These are phyloP conservation scores for Microctenopoma stevenorrisi DNA, from an alignment of 2,797 vertebrate species.

Conservation along the genomic window DNA sequence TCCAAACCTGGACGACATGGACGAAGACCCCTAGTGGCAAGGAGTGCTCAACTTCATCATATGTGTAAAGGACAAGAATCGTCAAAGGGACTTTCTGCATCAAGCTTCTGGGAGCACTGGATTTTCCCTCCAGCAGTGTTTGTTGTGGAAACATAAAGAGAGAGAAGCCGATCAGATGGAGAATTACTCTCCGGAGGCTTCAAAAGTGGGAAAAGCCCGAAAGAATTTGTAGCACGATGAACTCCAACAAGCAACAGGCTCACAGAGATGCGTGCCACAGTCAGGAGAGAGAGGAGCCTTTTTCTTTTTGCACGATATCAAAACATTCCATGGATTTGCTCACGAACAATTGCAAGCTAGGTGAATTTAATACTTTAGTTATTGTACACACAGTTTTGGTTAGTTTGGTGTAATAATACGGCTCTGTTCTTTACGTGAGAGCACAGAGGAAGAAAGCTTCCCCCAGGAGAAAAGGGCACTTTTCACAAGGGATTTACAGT, in stretches of 20 bases:
- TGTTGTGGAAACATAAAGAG: constrained; percentile 58
- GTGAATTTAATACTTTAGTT: constrained; percentile 41
- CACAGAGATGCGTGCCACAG: constrained; percentile 48
- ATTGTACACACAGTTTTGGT: constrained; percentile 35
- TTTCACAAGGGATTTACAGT: constrained; percentile 75
- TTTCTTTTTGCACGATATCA: constrained; percentile 52
- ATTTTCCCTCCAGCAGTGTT: constrained; percentile 64
- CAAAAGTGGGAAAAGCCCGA: constrained; percentile 33
- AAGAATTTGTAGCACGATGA: constrained; percentile 44
- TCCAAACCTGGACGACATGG: constrained; percentile 98
- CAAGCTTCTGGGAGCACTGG: constrained; percentile 56
- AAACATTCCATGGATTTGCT: constrained; percentile 73
- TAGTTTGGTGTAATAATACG: constrained; percentile 51
- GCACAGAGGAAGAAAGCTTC: constrained; percentile 42
- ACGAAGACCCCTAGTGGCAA: constrained; percentile 92
- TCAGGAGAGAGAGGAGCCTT: constrained; percentile 42
- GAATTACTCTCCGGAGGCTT: constrained; percentile 40
- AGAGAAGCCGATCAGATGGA: constrained; percentile 41
- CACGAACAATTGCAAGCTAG: constrained; percentile 46
- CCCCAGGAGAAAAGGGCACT: constrained; percentile 77
- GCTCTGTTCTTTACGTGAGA: constrained; percentile 47
- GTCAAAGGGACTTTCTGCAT: constrained; percentile 53
- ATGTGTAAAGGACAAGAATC: constrained; percentile 26
- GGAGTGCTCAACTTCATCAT: constrained; percentile 25
- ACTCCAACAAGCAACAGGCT: constrained; percentile 40